These are phyloP conservation scores for Stichopus horrens DNA, from an alignment of 53 echinoderm and acorn worm species.

Conservation along the genomic window DNA sequence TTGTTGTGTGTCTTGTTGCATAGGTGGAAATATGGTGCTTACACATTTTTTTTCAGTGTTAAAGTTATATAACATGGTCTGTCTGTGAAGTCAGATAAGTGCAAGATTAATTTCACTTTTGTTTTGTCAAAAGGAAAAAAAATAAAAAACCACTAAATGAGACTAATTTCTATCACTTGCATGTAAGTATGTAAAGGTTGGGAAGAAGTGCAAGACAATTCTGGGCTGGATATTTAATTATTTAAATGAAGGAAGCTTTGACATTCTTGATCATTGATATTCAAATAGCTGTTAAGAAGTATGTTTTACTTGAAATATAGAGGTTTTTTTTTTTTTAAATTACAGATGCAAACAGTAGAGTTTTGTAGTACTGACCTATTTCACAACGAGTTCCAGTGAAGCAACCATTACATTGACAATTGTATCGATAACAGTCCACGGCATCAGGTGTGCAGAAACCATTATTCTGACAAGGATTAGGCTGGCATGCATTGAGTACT, in stretches of 20 bases:
- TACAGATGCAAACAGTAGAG: not conserved
- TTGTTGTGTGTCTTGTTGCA: no score
- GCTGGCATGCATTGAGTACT: constrained; percentile 73
- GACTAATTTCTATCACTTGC: no score
- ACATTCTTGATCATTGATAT: not conserved
- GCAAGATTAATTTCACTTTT: no score
- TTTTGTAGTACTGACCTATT: constrained; percentile 57
- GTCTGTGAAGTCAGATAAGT: no score
- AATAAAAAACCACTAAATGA: no score
- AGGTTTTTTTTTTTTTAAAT: not conserved
- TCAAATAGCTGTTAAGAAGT: not conserved
- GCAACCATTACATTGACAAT: constrained; percentile 76
- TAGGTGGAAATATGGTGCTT: no score
- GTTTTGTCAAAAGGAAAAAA: no score
- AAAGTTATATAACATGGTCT: no score
- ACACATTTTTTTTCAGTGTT: no score
- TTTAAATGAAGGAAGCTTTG: not conserved
- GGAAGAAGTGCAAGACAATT: not conserved
- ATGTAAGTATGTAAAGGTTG: no score
- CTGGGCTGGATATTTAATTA: not conserved
- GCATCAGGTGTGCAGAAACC: constrained; percentile 64
- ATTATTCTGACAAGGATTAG: constrained; percentile 75
- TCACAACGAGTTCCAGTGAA: constrained; percentile 86
- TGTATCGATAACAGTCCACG: constrained; percentile 70
- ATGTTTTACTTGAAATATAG: not conserved